Evolutionary conservation across 2,113 vertebrate genomes (phyloP).

Genomic region (Hypocryptadius cinnamomeus): DNA sequence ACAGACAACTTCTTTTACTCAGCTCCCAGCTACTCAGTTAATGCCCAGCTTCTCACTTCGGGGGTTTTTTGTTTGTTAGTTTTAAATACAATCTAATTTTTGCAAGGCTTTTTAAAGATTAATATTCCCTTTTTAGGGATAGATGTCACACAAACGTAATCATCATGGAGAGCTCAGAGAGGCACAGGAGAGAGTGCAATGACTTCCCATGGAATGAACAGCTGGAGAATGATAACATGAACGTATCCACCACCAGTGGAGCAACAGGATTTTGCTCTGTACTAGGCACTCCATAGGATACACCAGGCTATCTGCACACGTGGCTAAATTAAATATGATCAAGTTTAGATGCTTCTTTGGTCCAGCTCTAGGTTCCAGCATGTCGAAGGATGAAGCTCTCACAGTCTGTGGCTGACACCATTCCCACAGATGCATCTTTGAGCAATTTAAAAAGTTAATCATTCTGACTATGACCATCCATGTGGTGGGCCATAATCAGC

Average conservation of each 20-base stretch:
- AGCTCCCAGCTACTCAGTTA: neutral
- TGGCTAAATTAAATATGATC: neutral
- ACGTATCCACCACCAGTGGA: neutral
- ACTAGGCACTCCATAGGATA: neutral
- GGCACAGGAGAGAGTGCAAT: neutral
- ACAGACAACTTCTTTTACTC: neutral
- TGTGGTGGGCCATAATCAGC: neutral
- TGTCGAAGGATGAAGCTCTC: neutral
- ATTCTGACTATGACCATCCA: neutral
- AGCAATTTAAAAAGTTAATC: neutral
- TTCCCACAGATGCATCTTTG: neutral
- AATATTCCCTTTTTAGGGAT: neutral
- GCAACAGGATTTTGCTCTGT: neutral
- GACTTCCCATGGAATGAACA: neutral
- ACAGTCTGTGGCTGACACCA: neutral
- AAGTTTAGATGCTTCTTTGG: neutral
- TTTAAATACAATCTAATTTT: neutral
- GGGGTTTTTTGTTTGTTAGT: no score
- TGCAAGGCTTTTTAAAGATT: neutral
- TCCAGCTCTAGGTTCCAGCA: neutral
- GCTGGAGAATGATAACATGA: neutral
- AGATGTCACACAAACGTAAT: neutral
- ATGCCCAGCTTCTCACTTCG: neutral
- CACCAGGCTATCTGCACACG: neutral
- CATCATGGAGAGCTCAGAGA: fast-evolving